Evolutionary conservation across 2,113 vertebrate genomes (phyloP).

Genomic region (Aldabrachelys gigantea): DNA sequence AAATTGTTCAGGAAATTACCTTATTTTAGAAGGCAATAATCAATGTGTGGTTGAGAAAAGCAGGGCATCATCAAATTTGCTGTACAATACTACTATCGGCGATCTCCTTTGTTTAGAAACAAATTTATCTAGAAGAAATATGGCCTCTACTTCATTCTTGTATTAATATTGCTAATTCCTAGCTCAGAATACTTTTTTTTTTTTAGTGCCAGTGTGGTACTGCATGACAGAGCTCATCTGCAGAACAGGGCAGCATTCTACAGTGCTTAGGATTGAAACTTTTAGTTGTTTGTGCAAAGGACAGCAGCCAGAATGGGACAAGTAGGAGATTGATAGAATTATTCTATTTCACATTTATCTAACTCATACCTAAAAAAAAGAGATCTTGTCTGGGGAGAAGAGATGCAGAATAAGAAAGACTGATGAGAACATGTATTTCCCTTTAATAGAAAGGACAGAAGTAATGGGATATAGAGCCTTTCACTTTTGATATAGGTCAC

Average conservation of each 20-base stretch:
- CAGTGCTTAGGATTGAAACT: rapidly evolving
- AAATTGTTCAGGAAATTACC: not conserved
- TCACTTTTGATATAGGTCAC: not conserved
- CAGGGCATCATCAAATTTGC: not conserved
- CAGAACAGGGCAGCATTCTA: not conserved
- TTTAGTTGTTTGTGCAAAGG: not conserved
- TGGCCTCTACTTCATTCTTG: not conserved
- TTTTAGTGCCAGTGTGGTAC: not conserved
- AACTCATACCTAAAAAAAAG: not conserved
- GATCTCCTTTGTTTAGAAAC: not conserved
- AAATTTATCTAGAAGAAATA: not conserved
- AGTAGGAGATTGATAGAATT: not conserved
- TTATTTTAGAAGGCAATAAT: not conserved
- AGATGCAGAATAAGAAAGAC: not conserved
- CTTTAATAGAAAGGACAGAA: not conserved
- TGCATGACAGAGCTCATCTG: not conserved
- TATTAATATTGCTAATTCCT: not conserved
- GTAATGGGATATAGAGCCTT: not conserved
- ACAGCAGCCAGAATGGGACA: not conserved
- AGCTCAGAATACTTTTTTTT: not conserved
- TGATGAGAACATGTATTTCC: not conserved
- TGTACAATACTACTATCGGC: not conserved
- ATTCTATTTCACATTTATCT: not conserved
- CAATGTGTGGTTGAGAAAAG: not conserved
- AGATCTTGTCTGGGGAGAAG: not conserved